Evolutionary conservation across 2,113 vertebrate species (phyloP).

Genomic region (Holacanthus passer): DNA sequence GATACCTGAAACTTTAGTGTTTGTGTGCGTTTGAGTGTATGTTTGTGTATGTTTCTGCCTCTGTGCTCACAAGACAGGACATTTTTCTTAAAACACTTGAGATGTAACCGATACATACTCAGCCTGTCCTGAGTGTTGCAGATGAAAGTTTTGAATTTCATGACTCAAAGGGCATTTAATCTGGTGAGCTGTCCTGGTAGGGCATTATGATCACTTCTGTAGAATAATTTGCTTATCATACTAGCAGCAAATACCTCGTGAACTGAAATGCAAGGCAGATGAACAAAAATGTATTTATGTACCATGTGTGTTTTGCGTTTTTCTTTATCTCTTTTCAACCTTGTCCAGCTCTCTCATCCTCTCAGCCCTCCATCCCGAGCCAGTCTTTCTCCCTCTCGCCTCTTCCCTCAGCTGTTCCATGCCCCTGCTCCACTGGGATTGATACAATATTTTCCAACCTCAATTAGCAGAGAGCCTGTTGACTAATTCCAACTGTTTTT

Average conservation of each 20-base stretch:
- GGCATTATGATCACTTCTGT: neutral
- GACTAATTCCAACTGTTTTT: slow-evolving; percentile 89
- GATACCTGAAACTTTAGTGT: slow-evolving; percentile 18
- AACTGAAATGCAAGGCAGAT: neutral
- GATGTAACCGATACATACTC: slow-evolving; percentile 35
- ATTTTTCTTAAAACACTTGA: slow-evolving; percentile 24
- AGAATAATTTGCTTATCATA: neutral
- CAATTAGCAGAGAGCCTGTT: slow-evolving; percentile 85
- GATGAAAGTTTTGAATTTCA: slow-evolving; percentile 24
- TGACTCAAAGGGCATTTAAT: neutral
- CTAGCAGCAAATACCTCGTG: neutral
- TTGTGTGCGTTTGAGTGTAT: slow-evolving; percentile 17
- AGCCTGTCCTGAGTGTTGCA: neutral
- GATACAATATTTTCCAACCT: slow-evolving; percentile 89
- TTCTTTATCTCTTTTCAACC: slow-evolving; percentile 16
- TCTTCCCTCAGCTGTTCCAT: slow-evolving; percentile 84
- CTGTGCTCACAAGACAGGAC: slow-evolving; percentile 6
- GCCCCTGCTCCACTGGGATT: slow-evolving; percentile 82
- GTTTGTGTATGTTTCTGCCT: slow-evolving; percentile 27
- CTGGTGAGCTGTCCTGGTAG: neutral
- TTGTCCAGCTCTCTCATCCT: slow-evolving; percentile 48
- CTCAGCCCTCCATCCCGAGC: slow-evolving; percentile 46
- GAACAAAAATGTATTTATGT: neutral
- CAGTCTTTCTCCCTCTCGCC: slow-evolving; percentile 46
- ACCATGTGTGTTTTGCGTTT: neutral